A percentile compares a stretch with the other conserved stretches of the same genome.
phyloP scores from a whole-genome alignment of 1,140 invertebrate species.

The Rhopalosiphum maidis region DNA sequence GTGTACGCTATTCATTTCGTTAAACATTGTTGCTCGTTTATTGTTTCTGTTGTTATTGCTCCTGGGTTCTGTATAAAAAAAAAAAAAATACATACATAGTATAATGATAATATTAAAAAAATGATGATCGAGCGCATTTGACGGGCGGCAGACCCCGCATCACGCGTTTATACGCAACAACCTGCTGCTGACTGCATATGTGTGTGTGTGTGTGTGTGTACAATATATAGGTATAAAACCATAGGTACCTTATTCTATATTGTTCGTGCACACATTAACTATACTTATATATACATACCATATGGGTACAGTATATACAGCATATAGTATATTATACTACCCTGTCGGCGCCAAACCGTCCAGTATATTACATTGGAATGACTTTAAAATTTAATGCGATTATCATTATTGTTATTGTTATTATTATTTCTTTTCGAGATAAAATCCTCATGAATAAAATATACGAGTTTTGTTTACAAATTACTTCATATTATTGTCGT shows the following conservation, averaged over 20 bases:
- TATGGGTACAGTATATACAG: background rate
- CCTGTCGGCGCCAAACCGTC: slow-evolving; percentile 10
- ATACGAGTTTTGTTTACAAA: slow-evolving; percentile 4
- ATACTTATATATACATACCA: background rate
- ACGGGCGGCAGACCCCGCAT: background rate
- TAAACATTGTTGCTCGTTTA: slow-evolving; percentile 39
- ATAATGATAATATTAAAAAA: background rate
- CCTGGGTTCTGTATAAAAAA: slow-evolving; percentile 14
- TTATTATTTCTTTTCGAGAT: slow-evolving; percentile 9
- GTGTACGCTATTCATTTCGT: background rate
- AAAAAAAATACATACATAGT: background rate
- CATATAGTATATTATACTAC: slow-evolving; percentile 15
- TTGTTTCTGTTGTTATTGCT: slow-evolving; percentile 14
- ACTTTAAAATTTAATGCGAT: slow-evolving; percentile 17
- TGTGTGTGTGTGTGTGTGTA: background rate
- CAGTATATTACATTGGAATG: background rate
- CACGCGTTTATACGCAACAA: background rate
- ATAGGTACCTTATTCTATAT: background rate
- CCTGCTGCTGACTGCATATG: background rate
- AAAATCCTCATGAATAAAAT: slow-evolving; percentile 25
- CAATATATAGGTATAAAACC: background rate
- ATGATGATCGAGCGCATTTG: slow-evolving; percentile 29
- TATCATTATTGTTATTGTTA: background rate
- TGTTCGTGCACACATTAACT: background rate
- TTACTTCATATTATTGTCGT: background rate